Percentiles rank a stretch among this genome's conserved stretches.
These are phyloP conservation scores for Malurus cyaneus DNA, from an alignment of 2,113 vertebrate genomes.

Conservation along the genomic window DNA sequence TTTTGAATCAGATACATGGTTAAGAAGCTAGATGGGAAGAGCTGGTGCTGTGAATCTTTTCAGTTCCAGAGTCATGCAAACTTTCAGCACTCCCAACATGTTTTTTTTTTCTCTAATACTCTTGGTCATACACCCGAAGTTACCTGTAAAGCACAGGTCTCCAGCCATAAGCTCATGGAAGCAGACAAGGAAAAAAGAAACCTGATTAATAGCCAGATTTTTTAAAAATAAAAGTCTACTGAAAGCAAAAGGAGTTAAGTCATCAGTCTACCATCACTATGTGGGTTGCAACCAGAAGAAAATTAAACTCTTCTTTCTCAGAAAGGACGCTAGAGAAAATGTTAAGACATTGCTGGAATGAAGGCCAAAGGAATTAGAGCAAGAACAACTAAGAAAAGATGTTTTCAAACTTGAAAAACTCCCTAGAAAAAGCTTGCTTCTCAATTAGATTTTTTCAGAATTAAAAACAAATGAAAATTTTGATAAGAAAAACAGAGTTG, in stretches of 20 bases:
- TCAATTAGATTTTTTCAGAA: background rate
- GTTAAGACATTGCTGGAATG: background rate
- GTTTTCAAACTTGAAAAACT: background rate
- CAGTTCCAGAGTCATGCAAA: background rate
- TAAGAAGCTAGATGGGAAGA: background rate
- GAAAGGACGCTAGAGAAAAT: background rate
- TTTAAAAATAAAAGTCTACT: background rate
- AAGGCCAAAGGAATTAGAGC: background rate
- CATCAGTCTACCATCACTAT: background rate
- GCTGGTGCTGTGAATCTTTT: background rate
- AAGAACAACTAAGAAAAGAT: background rate
- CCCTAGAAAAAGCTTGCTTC: background rate
- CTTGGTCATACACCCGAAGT: background rate
- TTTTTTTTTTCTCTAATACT: background rate
- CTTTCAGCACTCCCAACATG: background rate
- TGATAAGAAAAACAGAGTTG: background rate
- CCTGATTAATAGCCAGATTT: background rate
- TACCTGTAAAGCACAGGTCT: background rate
- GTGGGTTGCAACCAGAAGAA: background rate
- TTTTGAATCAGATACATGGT: background rate
- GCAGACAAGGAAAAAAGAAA: background rate
- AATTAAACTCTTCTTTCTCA: background rate
- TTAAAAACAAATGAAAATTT: background rate
- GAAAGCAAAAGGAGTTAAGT: background rate
- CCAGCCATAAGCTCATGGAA: background rate